These are phyloP conservation scores for Elymnias hypermnestra DNA, from an alignment of 1,140 invertebrate species.

Conservation along the genomic window DNA sequence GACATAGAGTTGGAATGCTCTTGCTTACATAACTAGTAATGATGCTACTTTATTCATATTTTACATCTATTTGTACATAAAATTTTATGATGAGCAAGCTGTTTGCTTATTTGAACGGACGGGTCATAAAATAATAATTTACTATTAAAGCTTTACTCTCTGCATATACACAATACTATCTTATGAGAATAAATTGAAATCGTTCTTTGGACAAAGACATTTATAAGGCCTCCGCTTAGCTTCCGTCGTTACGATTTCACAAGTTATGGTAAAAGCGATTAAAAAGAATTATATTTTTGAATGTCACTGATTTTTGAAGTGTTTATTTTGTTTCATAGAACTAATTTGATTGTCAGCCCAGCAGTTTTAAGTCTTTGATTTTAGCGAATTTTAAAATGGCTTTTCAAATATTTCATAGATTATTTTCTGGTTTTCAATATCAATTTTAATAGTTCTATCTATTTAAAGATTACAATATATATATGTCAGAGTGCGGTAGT, in stretches of 20 bases:
- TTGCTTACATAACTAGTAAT: slow-evolving; percentile 27
- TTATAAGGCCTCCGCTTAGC: too few relatives aligned
- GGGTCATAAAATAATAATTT: slow-evolving; percentile 15
- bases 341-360: too few relatives aligned
- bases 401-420: too few relatives aligned
- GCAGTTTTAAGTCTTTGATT: too few relatives aligned
- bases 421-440: too few relatives aligned
- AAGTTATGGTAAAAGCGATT: background rate
- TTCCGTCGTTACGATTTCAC: background rate
- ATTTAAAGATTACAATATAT: too few relatives aligned
- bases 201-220: slow-evolving; percentile 5
- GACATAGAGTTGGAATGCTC: slow-evolving; percentile 24
- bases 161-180: slow-evolving; percentile 2
- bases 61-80: slow-evolving; percentile 27
- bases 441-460: too few relatives aligned
- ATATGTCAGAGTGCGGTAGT: too few relatives aligned
- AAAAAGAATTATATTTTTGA: too few relatives aligned
- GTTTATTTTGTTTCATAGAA: too few relatives aligned
- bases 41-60: slow-evolving; percentile 31
- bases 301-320: too few relatives aligned
- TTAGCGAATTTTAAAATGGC: too few relatives aligned
- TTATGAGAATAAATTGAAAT: slow-evolving; percentile 11
- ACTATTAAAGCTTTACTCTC: slow-evolving; percentile 11
- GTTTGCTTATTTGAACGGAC: slow-evolving; percentile 15
- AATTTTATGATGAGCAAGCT: slow-evolving; percentile 16